These are phyloP conservation scores for Scleropages formosus DNA, from an alignment of 2,797 vertebrate species.

Conservation along the genomic window DNA sequence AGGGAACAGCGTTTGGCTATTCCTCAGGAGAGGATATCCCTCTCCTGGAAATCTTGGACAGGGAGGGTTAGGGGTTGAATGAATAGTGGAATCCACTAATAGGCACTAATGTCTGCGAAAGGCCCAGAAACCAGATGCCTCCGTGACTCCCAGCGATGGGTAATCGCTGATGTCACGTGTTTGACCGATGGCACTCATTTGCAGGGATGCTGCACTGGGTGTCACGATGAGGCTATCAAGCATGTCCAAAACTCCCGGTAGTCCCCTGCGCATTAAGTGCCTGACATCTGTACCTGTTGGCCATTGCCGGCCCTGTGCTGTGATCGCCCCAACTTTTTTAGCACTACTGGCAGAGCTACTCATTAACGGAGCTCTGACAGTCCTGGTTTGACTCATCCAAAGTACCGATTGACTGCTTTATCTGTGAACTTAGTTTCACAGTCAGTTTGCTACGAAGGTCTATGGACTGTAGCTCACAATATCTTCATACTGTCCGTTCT, in stretches of 20 bases:
- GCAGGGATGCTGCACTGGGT: constrained; percentile 45
- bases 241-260: constrained; percentile 35
- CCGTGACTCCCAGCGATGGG: constrained; percentile 62
- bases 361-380: neutral
- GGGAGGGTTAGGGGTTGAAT: constrained; percentile 30
- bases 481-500: constrained; percentile 64
- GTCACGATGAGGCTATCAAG: constrained; percentile 45
- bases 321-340: neutral
- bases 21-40: constrained; percentile 55
- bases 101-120: constrained; percentile 65
- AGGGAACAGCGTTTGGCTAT: constrained; percentile 40
- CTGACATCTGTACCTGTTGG: neutral
- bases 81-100: constrained; percentile 60
- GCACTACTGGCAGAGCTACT: constrained; percentile 2
- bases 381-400: constrained; percentile 48
- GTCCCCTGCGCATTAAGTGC: constrained; percentile 51
- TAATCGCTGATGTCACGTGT: constrained; percentile 66
- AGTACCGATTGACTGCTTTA: constrained; percentile 50
- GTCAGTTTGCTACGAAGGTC: constrained; percentile 68
- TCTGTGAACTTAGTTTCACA: constrained; percentile 65
- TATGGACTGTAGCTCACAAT: constrained; percentile 68
- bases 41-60: constrained; percentile 37
- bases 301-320: neutral
- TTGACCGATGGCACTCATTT: constrained; percentile 65
- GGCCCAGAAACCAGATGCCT: constrained; percentile 61